A percentile compares a stretch with the other conserved stretches of the same genome.
Conservation (phyloP, 1,140 invertebrate species). For the Aphis craccivora region DNA sequence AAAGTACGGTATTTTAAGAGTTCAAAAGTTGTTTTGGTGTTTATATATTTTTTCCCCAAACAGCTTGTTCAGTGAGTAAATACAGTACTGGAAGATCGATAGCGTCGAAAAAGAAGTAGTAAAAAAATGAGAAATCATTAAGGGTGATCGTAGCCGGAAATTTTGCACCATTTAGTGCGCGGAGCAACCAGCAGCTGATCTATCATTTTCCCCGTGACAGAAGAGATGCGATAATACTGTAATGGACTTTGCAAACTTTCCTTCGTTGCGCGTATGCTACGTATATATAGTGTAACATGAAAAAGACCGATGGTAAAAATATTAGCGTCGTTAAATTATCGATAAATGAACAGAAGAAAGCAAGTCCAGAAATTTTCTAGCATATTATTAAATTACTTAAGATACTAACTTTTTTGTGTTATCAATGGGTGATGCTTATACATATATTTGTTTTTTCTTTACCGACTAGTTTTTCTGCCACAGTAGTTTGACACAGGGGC, state of each 20-base stretch:
- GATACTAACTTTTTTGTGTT: background rate
- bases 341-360: constrained; percentile 53
- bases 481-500: background rate
- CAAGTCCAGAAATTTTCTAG: background rate
- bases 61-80: background rate
- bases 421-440: background rate
- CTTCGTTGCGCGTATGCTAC: background rate
- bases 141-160: constrained; percentile 36
- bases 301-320: constrained; percentile 50
- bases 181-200: constrained; percentile 22
- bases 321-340: constrained; percentile 52
- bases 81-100: constrained; percentile 6
- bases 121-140: constrained; percentile 55
- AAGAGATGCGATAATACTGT: constrained; percentile 54
- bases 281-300: background rate
- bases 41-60: background rate
- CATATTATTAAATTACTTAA: constrained; percentile 42
- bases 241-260: constrained; percentile 56
- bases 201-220: constrained; percentile 52
- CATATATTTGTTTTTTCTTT: background rate
- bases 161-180: constrained; percentile 36
- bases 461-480: background rate
- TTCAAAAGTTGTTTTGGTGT: background rate
- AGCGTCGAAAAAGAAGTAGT: background rate
- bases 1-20: background rate